Evolutionary conservation across 1,140 invertebrate species (phyloP), one percentile per base, ranked within the genome.

Genomic region (Drosophila mayri): DNA sequence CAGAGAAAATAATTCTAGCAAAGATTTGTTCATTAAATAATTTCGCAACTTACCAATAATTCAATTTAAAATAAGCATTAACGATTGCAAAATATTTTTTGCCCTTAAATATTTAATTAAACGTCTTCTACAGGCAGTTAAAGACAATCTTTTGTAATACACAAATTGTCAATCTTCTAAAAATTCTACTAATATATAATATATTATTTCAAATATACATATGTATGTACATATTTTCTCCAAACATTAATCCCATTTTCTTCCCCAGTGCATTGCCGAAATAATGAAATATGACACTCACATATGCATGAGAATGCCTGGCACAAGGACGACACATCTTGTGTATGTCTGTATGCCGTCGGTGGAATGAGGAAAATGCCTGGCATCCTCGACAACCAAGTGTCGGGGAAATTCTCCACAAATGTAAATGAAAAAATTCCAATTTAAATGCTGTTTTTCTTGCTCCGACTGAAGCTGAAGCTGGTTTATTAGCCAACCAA

Each of bases 221-320:
- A 25, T 25, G 5, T 25, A 4, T 25, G 4, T 25, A 3, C 4
- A 25, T 25, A 25, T 25, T 25, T 25, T 25, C 4, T 5, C 25
- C 4, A 25, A 25, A 25, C 25, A 3, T 25, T 25, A 4, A 25
- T 4, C 25, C 25, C 25, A 25, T 5, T 25, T 25, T 25, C 25
- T 25, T 25, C 25, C 5, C 25, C 52, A 55, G 52, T 55, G 52
- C 9, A 52, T 44, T 63, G 43, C 60, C 63, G 54, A 74, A 75
- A 75, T 70, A 79, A 76, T 65, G 80, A 76, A 82, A 83, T 76
- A 83, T 66, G 50, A 77, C 64, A 62, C 71, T 35, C 50, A 43
- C 49, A 76, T 49, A 40, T 72, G 65, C 52, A 47, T 14, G 50
- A 16, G 25, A 20, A 18, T 30, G 25, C 28, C 25, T 25, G 25